These are phyloP conservation scores for Eulimnadia texana DNA, from an alignment of 1,140 invertebrate genomes.

Conservation along the genomic window DNA sequence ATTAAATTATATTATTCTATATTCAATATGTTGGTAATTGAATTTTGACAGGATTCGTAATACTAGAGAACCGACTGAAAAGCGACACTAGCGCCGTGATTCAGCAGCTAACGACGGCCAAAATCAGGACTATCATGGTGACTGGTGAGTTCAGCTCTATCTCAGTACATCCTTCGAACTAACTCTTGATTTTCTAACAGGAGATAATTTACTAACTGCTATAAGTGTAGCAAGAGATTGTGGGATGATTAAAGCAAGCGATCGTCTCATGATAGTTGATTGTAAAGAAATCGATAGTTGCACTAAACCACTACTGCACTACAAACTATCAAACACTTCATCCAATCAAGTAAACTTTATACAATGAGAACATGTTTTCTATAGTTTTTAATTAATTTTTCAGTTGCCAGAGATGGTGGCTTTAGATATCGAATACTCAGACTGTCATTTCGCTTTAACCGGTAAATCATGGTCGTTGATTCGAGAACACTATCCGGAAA, in stretches of 20 bases:
- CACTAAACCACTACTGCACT: background rate
- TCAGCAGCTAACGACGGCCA: conserved; percentile 52
- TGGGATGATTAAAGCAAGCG: background rate
- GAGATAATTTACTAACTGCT: conserved; percentile 86
- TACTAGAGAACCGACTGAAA: conserved; percentile 83
- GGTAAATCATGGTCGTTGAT: conserved; percentile 24
- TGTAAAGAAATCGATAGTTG: background rate
- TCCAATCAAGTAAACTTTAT: background rate
- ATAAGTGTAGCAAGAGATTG: conserved; percentile 60
- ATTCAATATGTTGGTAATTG: background rate
- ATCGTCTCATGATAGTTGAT: background rate
- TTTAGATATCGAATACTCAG: background rate
- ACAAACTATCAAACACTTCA: background rate
- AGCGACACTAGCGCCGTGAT: conserved; percentile 65
- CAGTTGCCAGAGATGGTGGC: background rate
- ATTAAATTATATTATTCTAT: background rate
- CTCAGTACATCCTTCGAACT: no score
- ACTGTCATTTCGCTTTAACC: conserved; percentile 23
- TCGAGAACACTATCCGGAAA: conserved; percentile 18
- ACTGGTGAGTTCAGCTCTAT: conserved; percentile 34
- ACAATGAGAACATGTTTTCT: background rate
- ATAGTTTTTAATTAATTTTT: background rate
- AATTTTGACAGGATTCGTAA: conserved; percentile 39
- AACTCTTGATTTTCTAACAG: conserved; percentile 25
- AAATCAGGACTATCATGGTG: conserved; percentile 80